These are phyloP conservation scores for Barbus barbus DNA, from an alignment of 2,113 vertebrate genomes.

Conservation along the genomic window DNA sequence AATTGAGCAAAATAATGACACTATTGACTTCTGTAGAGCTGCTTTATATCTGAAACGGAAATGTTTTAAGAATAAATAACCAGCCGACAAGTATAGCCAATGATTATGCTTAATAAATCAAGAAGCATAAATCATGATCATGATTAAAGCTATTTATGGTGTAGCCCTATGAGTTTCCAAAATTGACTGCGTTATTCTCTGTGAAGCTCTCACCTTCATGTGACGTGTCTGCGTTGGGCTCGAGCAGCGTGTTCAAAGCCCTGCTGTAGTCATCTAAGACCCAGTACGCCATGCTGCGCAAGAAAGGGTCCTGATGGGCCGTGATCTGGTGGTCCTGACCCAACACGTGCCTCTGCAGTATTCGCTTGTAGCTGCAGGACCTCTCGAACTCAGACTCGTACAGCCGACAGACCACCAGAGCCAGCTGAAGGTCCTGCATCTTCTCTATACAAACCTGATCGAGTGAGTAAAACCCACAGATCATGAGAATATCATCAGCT, in stretches of 20 bases:
- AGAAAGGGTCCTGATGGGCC: slow-evolving; percentile 85
- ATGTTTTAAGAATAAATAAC: too few relatives aligned
- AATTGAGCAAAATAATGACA: too few relatives aligned
- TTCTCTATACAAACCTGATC: slow-evolving; percentile 92
- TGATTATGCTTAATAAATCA: too few relatives aligned
- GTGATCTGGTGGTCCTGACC: slow-evolving; percentile 76
- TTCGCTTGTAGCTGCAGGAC: slow-evolving; percentile 86
- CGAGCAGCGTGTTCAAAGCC: slow-evolving; percentile 90
- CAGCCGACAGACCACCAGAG: slow-evolving; percentile 91
- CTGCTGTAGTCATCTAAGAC: slow-evolving; percentile 91
- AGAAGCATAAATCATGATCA: too few relatives aligned
- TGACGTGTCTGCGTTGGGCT: slow-evolving; percentile 52
- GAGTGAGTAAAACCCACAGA: not conserved
- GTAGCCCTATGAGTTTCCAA: too few relatives aligned
- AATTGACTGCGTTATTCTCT: too few relatives aligned
- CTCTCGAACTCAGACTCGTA: slow-evolving; percentile 94
- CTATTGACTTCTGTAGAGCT: too few relatives aligned
- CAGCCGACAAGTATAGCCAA: too few relatives aligned
- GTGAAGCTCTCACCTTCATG: slow-evolving; percentile 32
- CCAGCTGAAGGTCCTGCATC: slow-evolving; percentile 92
- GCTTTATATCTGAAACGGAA: too few relatives aligned
- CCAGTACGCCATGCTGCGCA: slow-evolving; percentile 96
- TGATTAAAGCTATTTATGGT: too few relatives aligned
- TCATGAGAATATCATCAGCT: not conserved
- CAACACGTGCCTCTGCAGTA: slow-evolving; percentile 88